Evolutionary conservation across 2,113 vertebrate genomes (phyloP).

Genomic region (Vombatus ursinus): DNA sequence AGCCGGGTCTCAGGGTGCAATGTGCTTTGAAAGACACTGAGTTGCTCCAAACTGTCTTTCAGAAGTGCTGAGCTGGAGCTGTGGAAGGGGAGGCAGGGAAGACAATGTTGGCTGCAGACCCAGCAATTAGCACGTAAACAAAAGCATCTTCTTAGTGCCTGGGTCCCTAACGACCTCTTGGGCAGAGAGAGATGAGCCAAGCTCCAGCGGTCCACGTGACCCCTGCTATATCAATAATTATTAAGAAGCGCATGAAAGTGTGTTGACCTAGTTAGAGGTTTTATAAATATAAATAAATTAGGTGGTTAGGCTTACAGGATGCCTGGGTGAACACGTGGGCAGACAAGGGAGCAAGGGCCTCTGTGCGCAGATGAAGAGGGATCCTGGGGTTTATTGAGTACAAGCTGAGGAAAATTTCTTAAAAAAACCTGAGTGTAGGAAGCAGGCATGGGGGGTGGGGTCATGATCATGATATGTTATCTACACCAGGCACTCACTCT

Average conservation of each 20-base stretch:
- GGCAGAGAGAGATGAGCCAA: conserved; percentile 10
- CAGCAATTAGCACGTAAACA: conserved; percentile 37
- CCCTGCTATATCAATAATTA: conserved; percentile 77
- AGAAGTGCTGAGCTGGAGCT: conserved; percentile 58
- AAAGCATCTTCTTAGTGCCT: neutral
- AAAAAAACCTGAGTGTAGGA: neutral
- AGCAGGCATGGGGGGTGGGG: neutral
- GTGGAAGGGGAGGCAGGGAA: neutral
- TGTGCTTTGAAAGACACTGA: conserved; percentile 31
- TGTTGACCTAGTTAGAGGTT: conserved; percentile 80
- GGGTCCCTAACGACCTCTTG: conserved; percentile 7
- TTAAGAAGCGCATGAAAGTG: conserved; percentile 70
- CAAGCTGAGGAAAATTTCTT: neutral
- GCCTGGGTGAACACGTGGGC: neutral
- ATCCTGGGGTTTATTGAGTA: neutral
- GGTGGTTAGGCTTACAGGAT: conserved; percentile 47
- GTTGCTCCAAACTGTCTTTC: conserved; percentile 11
- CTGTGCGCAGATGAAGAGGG: conserved; percentile 18
- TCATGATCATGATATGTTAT: neutral
- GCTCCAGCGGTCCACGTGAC: conserved; percentile 28
- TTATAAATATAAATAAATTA: conserved; percentile 75
- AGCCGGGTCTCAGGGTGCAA: conserved; percentile 17
- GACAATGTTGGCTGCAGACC: neutral
- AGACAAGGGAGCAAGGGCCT: neutral
- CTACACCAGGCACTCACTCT: neutral